A percentile compares a stretch with the other conserved stretches of the same genome.
Evolutionary conservation across 2,113 vertebrate species (phyloP).

Genomic region (Cyanistes caeruleus): DNA sequence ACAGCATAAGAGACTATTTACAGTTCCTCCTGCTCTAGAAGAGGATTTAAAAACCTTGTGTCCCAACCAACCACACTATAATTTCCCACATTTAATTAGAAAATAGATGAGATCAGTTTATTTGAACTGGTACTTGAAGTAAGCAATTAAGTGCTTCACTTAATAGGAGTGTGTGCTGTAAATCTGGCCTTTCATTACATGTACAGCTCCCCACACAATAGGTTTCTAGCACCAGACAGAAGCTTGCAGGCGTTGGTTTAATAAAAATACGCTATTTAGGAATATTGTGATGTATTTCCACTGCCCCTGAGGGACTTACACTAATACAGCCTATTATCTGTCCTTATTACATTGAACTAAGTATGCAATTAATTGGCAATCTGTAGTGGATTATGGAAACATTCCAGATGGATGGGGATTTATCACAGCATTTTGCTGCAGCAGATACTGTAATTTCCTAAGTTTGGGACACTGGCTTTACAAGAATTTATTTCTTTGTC

Average conservation of each 20-base stretch:
- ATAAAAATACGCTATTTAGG: slow-evolving; percentile 42
- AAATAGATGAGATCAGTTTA: slow-evolving; percentile 52
- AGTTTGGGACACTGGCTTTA: background rate
- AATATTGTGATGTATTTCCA: slow-evolving; percentile 44
- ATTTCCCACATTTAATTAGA: slow-evolving; percentile 54
- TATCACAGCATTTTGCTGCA: slow-evolving; percentile 5
- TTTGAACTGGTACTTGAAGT: slow-evolving; percentile 36
- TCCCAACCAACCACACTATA: background rate
- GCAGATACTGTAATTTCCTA: slow-evolving; percentile 1
- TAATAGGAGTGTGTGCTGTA: background rate
- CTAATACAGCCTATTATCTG: slow-evolving; percentile 42
- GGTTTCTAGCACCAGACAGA: background rate
- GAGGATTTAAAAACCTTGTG: background rate
- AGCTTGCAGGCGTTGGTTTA: background rate
- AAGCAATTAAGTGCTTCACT: slow-evolving; percentile 56
- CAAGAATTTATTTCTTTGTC: background rate
- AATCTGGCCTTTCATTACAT: slow-evolving; percentile 14
- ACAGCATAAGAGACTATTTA: background rate
- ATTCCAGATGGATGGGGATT: slow-evolving; percentile 24
- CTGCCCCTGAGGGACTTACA: background rate
- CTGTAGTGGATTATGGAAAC: slow-evolving; percentile 44
- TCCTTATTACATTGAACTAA: slow-evolving; percentile 23
- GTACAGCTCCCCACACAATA: background rate
- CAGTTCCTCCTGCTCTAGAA: background rate
- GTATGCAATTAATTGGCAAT: slow-evolving; percentile 47